Conservation (phyloP, 2,113 vertebrate species). For the Nicator chloris region DNA sequence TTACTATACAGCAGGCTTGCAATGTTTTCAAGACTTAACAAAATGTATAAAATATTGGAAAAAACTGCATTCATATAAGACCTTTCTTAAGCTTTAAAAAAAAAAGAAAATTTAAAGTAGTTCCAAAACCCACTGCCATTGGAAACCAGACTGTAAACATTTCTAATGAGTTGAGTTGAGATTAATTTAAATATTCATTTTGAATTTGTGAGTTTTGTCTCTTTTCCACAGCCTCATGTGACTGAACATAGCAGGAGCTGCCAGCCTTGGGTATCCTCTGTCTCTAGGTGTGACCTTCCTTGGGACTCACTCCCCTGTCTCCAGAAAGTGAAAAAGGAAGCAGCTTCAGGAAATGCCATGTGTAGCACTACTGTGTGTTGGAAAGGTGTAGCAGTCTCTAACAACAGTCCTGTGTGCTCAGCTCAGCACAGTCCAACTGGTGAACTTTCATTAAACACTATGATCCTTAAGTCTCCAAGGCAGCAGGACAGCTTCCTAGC, state of each 20-base stretch:
- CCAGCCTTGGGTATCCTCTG: too few relatives aligned
- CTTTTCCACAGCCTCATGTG: neutral
- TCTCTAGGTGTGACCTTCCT: neutral
- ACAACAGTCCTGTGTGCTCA: neutral
- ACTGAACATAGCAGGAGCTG: neutral
- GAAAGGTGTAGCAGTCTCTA: neutral
- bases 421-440: neutral
- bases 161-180: neutral
- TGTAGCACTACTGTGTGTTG: neutral
- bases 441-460: neutral
- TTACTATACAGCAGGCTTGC: neutral
- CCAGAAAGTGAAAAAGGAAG: neutral
- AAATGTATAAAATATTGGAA: neutral
- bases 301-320: neutral
- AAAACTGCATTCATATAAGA: neutral
- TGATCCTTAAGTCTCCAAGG: neutral
- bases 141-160: neutral
- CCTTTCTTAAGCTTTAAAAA: neutral
- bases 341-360: neutral
- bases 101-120: neutral
- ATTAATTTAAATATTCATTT: neutral
- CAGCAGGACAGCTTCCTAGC: neutral
- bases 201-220: neutral
- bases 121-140: neutral
- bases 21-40: neutral